Evolutionary conservation across 1,140 invertebrate genomes (phyloP).

Genomic region (Cataglyphis hispanica): DNA sequence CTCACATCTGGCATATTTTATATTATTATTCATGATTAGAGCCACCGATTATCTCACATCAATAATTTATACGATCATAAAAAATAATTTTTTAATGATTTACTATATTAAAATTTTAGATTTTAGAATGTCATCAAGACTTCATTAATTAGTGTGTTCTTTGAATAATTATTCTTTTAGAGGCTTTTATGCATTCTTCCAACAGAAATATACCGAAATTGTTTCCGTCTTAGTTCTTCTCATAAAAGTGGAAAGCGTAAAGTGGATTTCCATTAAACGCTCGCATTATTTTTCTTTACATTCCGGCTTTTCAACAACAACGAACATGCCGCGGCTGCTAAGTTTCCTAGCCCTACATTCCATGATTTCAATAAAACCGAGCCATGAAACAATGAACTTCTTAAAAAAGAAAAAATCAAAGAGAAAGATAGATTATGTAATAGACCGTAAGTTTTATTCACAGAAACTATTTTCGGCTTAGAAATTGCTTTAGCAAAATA

Average conservation of each 20-base stretch:
- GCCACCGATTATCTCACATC: background rate
- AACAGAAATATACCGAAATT: background rate
- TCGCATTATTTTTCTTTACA: slow-evolving; percentile 22
- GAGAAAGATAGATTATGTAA: slow-evolving; percentile 11
- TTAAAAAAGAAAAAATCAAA: slow-evolving; percentile 23
- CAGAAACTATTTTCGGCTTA: slow-evolving; percentile 15
- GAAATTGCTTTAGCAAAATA: no score
- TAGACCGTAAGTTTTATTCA: slow-evolving; percentile 30
- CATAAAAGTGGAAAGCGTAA: background rate
- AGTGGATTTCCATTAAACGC: background rate
- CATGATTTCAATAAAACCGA: slow-evolving; percentile 47
- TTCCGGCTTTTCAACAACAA: background rate
- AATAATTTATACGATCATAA: background rate
- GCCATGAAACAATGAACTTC: slow-evolving; percentile 28
- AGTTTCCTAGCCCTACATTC: slow-evolving; percentile 27
- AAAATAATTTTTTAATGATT: background rate
- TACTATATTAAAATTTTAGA: background rate
- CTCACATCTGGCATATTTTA: background rate
- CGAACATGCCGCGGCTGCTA: slow-evolving; percentile 15
- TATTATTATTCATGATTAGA: slow-evolving; percentile 1
- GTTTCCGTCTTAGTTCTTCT: background rate
- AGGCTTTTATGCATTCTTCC: background rate
- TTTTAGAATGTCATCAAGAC: background rate
- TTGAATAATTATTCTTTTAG: background rate
- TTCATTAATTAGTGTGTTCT: background rate